Base-by-base conservation (phyloP, 2,113 vertebrate species). In the Xiphorhynchus elegans region DNA sequence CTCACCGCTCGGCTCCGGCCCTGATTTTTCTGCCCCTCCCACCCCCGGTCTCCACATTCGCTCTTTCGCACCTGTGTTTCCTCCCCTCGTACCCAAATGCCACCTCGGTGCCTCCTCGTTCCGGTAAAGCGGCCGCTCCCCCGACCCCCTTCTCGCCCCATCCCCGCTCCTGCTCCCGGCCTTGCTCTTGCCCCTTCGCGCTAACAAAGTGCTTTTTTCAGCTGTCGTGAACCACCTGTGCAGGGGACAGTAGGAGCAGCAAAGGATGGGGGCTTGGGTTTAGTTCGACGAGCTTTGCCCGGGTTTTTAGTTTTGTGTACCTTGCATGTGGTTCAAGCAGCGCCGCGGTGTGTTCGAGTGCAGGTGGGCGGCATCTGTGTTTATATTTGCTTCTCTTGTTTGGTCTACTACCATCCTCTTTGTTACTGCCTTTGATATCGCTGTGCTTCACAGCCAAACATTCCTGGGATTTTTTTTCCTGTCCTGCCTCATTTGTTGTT, bases 341-440 rank as follows among this genome's bases (percentile, higher is more conserved):
- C 2, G 0, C 33, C 5, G 44, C 55, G 37, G 14, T 4, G 67
- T 21, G 40, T 25, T n/a, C 64, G 64, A n/a, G 59, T 0, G 0
- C n/a, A 18, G n/a, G 46, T 40, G 67, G 40, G 42, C 2, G 2
- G 9, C 20, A 58, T 73, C 26, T 6, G 1, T 39, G 68, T 46
- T 81, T 70, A 20, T 3, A 4, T 70, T 67, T 42, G 17, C 33
- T 83, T 49, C 39, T 85, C 31, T 29, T 83, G 64, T 72, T 81
- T 87, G 8, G 28, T 69, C 42, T 84, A 8, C 53, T 12, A 6
- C 19, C 1, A 2, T 52, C 26, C 17, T 52, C 44, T 83, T 87
- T 68, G 40, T 60, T 44, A 8, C 2, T 15, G 23, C 11, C 33
- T 68, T 84, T n/a, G 28, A 21, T 42, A 58, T 20, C 40, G 24